Evolutionary conservation across 2,113 vertebrate genomes (phyloP).

Genomic region (Hassar affinis): DNA sequence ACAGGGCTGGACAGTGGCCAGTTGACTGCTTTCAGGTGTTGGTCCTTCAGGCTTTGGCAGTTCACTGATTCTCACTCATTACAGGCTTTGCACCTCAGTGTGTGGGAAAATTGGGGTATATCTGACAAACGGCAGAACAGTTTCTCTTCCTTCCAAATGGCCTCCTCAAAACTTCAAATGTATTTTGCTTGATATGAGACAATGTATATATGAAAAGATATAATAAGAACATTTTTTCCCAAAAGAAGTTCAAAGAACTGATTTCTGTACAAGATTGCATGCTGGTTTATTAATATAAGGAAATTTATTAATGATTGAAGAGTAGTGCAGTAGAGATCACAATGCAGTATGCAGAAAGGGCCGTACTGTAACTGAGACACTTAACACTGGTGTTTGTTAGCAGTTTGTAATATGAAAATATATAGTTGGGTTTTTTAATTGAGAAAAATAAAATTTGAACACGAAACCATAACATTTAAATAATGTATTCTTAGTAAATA

Average conservation of each 20-base stretch:
- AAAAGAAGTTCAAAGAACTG: too few species aligned
- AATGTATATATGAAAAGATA: background rate
- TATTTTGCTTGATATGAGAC: background rate
- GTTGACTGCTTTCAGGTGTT: slow-evolving; percentile 42
- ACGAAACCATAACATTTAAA: background rate
- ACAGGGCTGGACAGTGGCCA: slow-evolving; percentile 44
- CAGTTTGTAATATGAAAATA: too few species aligned
- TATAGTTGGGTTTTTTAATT: background rate
- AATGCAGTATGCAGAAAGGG: background rate
- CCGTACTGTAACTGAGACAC: background rate
- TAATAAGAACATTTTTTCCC: background rate
- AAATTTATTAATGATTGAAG: background rate
- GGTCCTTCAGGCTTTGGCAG: slow-evolving; percentile 53
- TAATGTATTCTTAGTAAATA: too few species aligned
- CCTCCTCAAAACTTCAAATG: background rate
- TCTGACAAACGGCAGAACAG: background rate
- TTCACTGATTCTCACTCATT: slow-evolving; percentile 53
- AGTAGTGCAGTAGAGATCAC: background rate
- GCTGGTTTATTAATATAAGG: background rate
- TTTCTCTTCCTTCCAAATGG: slow-evolving; percentile 9
- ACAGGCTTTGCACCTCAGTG: slow-evolving; percentile 26
- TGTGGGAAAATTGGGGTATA: slow-evolving; percentile 16
- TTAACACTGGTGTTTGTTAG: background rate
- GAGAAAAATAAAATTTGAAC: background rate
- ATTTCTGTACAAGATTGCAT: background rate